Evolutionary conservation across 2,888 invertebrate genomes (phyloP).

Genomic region (Chymomyza fuscimana): DNA sequence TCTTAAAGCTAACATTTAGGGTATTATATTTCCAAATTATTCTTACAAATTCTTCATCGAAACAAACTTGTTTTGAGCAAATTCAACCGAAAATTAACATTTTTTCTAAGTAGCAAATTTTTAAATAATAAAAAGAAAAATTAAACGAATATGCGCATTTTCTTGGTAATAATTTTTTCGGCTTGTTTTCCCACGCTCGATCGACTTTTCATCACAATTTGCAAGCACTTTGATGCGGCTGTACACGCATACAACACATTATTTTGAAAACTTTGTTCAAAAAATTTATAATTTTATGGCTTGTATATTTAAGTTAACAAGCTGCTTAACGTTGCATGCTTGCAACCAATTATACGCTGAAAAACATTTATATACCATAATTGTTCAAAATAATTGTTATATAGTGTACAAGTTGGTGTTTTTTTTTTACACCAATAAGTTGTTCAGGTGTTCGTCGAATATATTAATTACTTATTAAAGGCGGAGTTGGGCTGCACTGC

Average conservation of each 20-base stretch:
- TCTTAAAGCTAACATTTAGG: too few species aligned
- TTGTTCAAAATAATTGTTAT: neutral
- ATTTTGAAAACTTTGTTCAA: slow-evolving; percentile 30
- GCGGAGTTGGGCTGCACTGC: slow-evolving; percentile 27
- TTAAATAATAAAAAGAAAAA: neutral
- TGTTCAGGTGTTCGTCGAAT: slow-evolving; percentile 9
- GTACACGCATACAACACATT: slow-evolving; percentile 18
- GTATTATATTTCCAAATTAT: too few species aligned
- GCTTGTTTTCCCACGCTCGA: slow-evolving; percentile 3
- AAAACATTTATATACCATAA: neutral
- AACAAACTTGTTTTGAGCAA: too few species aligned
- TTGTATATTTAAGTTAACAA: slow-evolving; percentile 1
- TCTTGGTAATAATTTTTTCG: neutral
- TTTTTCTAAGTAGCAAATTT: neutral
- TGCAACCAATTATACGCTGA: slow-evolving; percentile 20
- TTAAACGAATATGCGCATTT: neutral
- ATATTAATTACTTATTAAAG: slow-evolving; percentile 44
- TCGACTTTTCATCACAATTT: slow-evolving; percentile 20
- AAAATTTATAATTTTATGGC: slow-evolving; percentile 1
- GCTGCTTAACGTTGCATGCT: slow-evolving; percentile 44
- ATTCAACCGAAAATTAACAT: too few species aligned
- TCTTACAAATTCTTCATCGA: too few species aligned
- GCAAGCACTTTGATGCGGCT: slow-evolving; percentile 47
- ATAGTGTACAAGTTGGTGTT: neutral
- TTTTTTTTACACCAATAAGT: slow-evolving; percentile 21